A percentile compares a stretch with the other conserved stretches of the same genome.
These are phyloP conservation scores for Agrotis segetum DNA, from an alignment of 2,888 invertebrate genomes.

Conservation along the genomic window DNA sequence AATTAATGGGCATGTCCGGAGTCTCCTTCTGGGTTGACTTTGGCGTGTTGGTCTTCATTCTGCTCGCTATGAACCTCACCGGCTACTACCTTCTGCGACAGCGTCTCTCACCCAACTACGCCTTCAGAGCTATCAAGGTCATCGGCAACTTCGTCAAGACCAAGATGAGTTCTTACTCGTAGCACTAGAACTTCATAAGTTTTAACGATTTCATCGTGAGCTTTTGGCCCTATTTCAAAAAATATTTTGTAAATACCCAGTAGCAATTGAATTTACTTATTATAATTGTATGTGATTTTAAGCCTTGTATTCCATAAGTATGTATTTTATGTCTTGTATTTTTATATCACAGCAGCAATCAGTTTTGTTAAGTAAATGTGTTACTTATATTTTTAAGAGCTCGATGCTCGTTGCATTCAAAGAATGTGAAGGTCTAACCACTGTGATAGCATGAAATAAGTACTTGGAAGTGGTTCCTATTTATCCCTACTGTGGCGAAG, in stretches of 20 bases:
- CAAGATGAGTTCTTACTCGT: constrained; percentile 86
- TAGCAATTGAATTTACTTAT: neutral
- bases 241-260: constrained; percentile 3
- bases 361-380: constrained; percentile 6
- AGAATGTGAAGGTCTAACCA: constrained; percentile 51
- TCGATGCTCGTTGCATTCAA: constrained; percentile 20
- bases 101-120: constrained; percentile 93
- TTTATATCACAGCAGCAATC: constrained; percentile 19
- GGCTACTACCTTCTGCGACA: constrained; percentile 94
- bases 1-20: constrained; percentile 94
- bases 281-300: constrained; percentile 4
- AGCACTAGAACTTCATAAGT: neutral
- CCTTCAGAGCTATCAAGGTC: constrained; percentile 93
- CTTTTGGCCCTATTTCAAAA: constrained; percentile 15
- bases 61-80: constrained; percentile 92
- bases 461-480: constrained; percentile 59
- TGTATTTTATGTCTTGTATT: constrained; percentile 1
- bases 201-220: neutral
- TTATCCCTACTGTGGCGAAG: constrained; percentile 26
- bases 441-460: constrained; percentile 57
- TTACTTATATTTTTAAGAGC: constrained; percentile 17
- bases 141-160: constrained; percentile 93
- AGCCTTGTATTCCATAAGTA: too few species aligned
- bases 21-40: constrained; percentile 93
- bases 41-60: constrained; percentile 91